Conservation (phyloP, 2,113 vertebrate genomes). For the Piaya cayana region DNA sequence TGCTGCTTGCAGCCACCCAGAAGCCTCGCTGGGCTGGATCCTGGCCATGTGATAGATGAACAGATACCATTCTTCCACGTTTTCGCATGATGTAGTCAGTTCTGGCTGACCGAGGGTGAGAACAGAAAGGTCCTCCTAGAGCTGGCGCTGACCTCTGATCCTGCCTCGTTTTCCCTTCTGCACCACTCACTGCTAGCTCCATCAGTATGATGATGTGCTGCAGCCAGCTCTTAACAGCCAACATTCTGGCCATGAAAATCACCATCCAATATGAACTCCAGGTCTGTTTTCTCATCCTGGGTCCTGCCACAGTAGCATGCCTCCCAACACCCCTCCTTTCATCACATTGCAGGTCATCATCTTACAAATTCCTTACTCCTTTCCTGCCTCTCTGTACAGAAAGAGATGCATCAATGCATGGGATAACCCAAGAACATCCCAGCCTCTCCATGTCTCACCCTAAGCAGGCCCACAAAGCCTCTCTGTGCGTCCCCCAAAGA, state of each 20-base stretch:
- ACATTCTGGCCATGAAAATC: not conserved
- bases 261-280: not conserved
- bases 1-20: not conserved
- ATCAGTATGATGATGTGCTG: not conserved
- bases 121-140: not conserved
- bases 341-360: not conserved
- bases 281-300: not conserved
- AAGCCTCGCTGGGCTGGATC: not conserved
- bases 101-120: not conserved
- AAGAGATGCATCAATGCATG: not conserved
- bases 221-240: not conserved
- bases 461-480: not conserved
- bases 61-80: not conserved
- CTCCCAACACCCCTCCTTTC: not conserved
- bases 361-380: not conserved
- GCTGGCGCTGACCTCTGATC: fast-evolving
- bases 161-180: not conserved
- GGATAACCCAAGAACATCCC: not conserved
- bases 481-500: not conserved
- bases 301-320: too few relatives aligned
- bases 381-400: not conserved
- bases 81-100: not conserved
- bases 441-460: not conserved
- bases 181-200: not conserved
- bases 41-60: not conserved